Conservation (phyloP, 2,888 invertebrate genomes). For the Papilio demoleus region DNA sequence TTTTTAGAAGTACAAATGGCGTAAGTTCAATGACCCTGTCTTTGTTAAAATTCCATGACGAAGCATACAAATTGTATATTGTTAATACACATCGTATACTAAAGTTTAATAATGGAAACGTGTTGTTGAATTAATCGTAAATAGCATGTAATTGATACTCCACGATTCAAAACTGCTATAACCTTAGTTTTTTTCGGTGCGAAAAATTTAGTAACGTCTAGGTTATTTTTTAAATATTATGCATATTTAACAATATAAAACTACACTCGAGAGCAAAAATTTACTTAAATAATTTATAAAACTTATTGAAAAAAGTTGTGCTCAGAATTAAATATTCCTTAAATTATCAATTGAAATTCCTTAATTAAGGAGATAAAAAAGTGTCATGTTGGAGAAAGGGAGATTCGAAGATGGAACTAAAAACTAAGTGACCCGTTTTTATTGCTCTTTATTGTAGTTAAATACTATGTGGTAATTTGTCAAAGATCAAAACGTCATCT, state of each 20-base stretch:
- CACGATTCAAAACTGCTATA: neutral
- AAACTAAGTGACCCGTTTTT: too few species aligned
- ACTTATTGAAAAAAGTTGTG: too few species aligned
- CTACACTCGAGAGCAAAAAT: too few species aligned
- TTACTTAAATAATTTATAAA: too few species aligned
- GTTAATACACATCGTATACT: slow-evolving; percentile 27
- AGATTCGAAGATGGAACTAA: too few species aligned
- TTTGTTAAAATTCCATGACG: slow-evolving; percentile 18
- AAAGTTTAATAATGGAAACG: slow-evolving; percentile 22
- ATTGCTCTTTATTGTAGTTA: too few species aligned
- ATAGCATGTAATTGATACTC: slow-evolving; percentile 23
- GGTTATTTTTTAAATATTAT: neutral
- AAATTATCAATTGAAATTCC: too few species aligned
- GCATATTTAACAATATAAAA: neutral
- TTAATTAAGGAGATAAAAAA: too few species aligned
- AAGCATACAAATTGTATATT: slow-evolving; percentile 23
- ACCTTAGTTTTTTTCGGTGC: slow-evolving; percentile 3
- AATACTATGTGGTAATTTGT: too few species aligned
- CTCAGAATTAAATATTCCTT: too few species aligned
- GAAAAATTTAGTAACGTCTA: neutral
- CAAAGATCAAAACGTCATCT: too few species aligned
- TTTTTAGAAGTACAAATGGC: neutral
- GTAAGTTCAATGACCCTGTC: slow-evolving; percentile 10
- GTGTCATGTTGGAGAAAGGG: too few species aligned
- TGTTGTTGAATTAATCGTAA: neutral